These are phyloP conservation scores for Chinchilla lanigera DNA, from an alignment of 2,113 vertebrate species.

Conservation along the genomic window DNA sequence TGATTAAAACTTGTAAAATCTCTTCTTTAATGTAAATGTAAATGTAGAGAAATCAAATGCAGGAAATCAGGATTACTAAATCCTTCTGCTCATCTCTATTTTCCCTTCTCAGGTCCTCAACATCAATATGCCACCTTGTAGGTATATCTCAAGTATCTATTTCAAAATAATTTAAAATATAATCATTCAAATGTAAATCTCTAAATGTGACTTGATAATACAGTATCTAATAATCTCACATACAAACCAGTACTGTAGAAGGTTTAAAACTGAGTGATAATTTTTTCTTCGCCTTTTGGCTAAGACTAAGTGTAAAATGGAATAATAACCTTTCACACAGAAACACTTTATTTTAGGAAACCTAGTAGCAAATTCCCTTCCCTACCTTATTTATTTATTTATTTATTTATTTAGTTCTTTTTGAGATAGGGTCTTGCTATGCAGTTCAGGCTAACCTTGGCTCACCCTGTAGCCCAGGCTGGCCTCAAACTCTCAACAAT, in stretches of 20 bases:
- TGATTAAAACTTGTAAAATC: slow-evolving; percentile 27
- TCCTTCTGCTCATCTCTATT: slow-evolving; percentile 13
- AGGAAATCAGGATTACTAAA: slow-evolving; percentile 15
- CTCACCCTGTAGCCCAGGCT: too few relatives aligned
- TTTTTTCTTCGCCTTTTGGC: too few relatives aligned
- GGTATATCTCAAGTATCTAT: background rate
- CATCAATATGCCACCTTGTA: background rate
- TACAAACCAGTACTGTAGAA: background rate
- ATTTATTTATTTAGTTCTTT: too few relatives aligned
- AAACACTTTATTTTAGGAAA: slow-evolving; percentile 59
- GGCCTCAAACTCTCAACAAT: too few relatives aligned
- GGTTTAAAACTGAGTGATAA: background rate
- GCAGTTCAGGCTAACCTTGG: too few relatives aligned
- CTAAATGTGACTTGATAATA: background rate
- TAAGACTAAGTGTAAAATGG: background rate
- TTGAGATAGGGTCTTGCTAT: too few relatives aligned
- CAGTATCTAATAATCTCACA: background rate
- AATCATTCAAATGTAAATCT: slow-evolving; percentile 45
- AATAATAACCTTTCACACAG: background rate
- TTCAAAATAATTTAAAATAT: slow-evolving; percentile 14
- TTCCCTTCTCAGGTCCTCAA: background rate
- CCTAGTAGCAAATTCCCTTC: background rate
- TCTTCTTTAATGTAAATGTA: background rate
- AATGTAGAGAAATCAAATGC: slow-evolving; percentile 16
- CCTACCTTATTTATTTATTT: too few relatives aligned